Conservation (phyloP, 1,140 invertebrate genomes). For the Apis cerana region DNA sequence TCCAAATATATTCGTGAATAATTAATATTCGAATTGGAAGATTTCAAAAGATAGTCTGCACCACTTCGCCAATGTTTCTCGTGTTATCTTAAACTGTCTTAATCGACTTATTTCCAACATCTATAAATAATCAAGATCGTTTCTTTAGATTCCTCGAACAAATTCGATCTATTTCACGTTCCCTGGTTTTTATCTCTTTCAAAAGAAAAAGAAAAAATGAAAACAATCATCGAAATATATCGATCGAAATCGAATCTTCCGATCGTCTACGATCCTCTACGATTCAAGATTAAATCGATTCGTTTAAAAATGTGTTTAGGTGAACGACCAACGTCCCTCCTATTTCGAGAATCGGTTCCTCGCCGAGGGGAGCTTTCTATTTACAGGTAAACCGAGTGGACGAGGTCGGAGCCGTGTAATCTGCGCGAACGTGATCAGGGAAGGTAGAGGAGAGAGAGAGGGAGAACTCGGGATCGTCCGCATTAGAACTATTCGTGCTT, state of each 20-base stretch:
- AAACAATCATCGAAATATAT: no score
- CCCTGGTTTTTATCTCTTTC: no score
- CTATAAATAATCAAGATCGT: no score
- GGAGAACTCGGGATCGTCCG: background rate
- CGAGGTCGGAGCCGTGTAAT: constrained; percentile 19
- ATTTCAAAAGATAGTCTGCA: no score
- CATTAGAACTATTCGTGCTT: constrained; percentile 57
- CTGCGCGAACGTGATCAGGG: background rate
- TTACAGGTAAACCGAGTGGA: constrained; percentile 17
- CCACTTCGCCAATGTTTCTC: no score
- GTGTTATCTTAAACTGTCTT: no score
- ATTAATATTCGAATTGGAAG: no score
- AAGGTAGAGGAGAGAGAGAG: constrained; percentile 4
- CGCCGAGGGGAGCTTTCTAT: background rate
- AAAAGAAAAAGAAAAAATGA: no score
- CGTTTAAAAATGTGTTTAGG: background rate
- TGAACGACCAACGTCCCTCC: background rate
- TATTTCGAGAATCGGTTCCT: constrained; percentile 16
- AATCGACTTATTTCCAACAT: background rate
- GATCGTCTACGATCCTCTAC: background rate
- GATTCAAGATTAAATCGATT: background rate
- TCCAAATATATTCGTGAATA: no score
- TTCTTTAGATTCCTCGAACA: no score
- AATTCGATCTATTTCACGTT: no score
- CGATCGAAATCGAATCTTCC: background rate